phyloP scores from a whole-genome alignment of 2,888 invertebrate genomes.

The Synanthedon myopaeformis region DNA sequence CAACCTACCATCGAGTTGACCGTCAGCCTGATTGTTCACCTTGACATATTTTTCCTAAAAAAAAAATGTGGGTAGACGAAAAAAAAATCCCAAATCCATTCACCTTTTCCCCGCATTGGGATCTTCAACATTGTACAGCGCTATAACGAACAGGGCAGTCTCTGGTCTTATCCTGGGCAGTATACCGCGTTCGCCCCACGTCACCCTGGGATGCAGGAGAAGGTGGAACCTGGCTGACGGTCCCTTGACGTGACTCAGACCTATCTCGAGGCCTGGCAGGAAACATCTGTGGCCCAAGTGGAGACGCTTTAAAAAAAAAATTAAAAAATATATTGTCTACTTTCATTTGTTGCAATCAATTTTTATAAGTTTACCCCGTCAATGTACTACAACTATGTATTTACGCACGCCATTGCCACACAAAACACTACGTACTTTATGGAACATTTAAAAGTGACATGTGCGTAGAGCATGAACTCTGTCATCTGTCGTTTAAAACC shows the following conservation, averaged over 20 bases:
- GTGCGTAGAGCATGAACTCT: no score
- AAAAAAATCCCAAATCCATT: conserved; percentile 6
- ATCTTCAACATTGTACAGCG: conserved; percentile 33
- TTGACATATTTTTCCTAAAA: no score
- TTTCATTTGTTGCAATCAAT: no score
- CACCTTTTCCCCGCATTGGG: conserved; percentile 32
- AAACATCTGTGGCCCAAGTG: conserved; percentile 30
- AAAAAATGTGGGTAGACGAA: no score
- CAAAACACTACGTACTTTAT: no score
- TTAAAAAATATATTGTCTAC: background rate
- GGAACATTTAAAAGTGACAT: no score
- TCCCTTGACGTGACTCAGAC: conserved; percentile 33
- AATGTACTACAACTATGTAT: no score
- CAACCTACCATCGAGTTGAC: no score
- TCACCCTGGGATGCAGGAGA: conserved; percentile 34
- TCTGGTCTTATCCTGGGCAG: conserved; percentile 39
- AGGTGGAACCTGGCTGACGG: conserved; percentile 38
- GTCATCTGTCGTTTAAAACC: no score
- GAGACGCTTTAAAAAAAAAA: conserved; percentile 26
- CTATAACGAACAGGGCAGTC: conserved; percentile 40
- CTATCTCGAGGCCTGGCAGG: conserved; percentile 46
- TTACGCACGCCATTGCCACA: no score
- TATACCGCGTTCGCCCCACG: conserved; percentile 41
- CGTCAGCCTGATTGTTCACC: no score
- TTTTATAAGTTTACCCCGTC: no score